phyloP scores from a whole-genome alignment of 2,888 invertebrate species.

The Drosophila nr. perissopoda region DNA sequence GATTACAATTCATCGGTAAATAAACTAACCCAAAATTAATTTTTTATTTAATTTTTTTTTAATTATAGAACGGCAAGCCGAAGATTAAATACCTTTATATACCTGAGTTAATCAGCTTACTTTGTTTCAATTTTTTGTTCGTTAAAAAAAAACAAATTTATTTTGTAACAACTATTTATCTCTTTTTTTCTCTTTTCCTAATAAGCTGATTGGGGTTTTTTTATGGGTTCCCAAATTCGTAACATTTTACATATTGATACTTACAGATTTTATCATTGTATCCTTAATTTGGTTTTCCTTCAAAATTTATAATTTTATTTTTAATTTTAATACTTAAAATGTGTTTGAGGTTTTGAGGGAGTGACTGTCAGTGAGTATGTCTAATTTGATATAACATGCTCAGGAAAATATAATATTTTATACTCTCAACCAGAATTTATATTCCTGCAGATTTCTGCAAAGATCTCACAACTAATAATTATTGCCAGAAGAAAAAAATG shows the following conservation, averaged over 20 bases:
- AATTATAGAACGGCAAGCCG: neutral
- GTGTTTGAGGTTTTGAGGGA: neutral
- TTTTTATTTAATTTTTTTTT: neutral
- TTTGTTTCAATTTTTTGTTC: neutral
- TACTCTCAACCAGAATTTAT: neutral
- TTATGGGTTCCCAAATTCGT: neutral
- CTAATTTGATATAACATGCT: neutral
- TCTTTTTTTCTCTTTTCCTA: neutral
- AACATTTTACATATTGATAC: neutral
- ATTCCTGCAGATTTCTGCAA: neutral
- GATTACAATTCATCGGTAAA: neutral
- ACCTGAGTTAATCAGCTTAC: neutral
- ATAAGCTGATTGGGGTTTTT: neutral
- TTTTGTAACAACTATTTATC: neutral
- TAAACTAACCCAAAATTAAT: neutral
- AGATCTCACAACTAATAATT: neutral
- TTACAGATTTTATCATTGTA: neutral
- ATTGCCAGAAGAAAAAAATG: neutral
- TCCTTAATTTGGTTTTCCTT: neutral
- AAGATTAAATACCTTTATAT: neutral
- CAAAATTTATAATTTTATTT: neutral
- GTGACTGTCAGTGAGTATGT: neutral
- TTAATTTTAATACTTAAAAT: neutral
- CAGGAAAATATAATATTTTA: neutral
- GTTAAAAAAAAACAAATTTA: neutral